A percentile compares a stretch with the other conserved stretches of the same genome.
These are phyloP conservation scores for Hipparchia semele DNA, from an alignment of 2,888 invertebrate species.

Conservation along the genomic window DNA sequence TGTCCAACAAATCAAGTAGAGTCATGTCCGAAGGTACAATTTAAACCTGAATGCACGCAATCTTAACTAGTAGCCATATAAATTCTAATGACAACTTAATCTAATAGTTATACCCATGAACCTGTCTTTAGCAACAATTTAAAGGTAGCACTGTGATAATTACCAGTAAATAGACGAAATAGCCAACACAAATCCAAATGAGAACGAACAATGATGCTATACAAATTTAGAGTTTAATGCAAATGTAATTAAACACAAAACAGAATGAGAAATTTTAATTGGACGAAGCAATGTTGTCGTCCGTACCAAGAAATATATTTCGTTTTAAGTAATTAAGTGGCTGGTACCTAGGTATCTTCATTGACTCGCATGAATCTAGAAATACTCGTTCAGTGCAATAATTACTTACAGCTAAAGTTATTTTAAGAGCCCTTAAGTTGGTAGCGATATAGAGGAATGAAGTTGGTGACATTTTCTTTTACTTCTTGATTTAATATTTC, in stretches of 20 bases:
- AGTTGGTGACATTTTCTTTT: constrained; percentile 24
- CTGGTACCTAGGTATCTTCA: constrained; percentile 47
- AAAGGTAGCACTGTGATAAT: constrained; percentile 44
- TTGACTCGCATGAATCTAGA: constrained; percentile 47
- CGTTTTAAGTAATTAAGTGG: constrained; percentile 49
- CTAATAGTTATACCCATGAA: constrained; percentile 45
- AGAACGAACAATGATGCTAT: constrained; percentile 15
- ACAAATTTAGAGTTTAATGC: constrained; percentile 25
- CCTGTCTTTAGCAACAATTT: constrained; percentile 45
- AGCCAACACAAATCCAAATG: constrained; percentile 29
- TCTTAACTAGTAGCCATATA: constrained; percentile 39
- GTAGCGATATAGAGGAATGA: constrained; percentile 32
- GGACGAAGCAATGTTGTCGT: constrained; percentile 33
- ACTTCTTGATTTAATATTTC: constrained; percentile 31
- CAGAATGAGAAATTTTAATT: constrained; percentile 21
- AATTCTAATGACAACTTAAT: constrained; percentile 46
- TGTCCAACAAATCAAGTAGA: constrained; percentile 14
- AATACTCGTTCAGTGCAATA: constrained; percentile 44
- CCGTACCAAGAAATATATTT: constrained; percentile 46
- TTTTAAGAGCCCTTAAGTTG: constrained; percentile 51
- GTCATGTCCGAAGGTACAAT: constrained; percentile 21
- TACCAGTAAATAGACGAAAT: constrained; percentile 44
- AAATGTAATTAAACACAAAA: constrained; percentile 19
- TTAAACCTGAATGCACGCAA: constrained; percentile 34
- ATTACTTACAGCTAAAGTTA: constrained; percentile 49